Percentiles rank a stretch among this genome's conserved stretches.
Conservation (phyloP, 2,888 invertebrate species). For the Drosophila lutescens region DNA sequence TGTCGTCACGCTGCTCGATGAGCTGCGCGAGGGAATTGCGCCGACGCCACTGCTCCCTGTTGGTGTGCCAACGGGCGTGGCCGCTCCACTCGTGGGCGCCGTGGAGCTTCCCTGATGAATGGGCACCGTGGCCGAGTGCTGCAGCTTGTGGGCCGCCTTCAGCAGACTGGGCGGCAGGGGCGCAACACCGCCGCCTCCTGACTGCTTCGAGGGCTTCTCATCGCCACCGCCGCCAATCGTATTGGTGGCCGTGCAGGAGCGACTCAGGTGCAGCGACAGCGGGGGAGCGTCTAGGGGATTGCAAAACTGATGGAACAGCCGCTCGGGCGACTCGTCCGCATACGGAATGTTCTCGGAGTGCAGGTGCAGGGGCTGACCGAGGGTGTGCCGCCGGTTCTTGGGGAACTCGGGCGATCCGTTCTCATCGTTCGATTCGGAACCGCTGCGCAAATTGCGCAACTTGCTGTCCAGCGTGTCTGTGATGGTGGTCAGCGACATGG, state of each 20-base stretch:
- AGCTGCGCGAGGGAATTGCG: constrained; percentile 40
- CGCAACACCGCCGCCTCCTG: constrained; percentile 29
- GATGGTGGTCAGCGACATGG: constrained; percentile 92
- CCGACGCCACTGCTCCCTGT: constrained; percentile 15
- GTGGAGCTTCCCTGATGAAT: constrained; percentile 70
- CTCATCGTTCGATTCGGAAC: constrained; percentile 87
- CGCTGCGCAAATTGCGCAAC: constrained; percentile 89
- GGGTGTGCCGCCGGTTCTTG: constrained; percentile 80
- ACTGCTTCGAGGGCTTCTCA: constrained; percentile 43
- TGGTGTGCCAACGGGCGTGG: constrained; percentile 69
- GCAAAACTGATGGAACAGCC: constrained; percentile 80
- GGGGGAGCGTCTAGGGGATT: constrained; percentile 71
- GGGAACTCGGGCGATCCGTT: constrained; percentile 84
- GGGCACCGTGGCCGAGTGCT: constrained; percentile 81
- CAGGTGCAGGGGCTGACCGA: constrained; percentile 83
- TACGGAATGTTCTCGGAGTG: constrained; percentile 88
- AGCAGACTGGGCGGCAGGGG: constrained; percentile 58
- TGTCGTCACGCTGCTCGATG: constrained; percentile 57
- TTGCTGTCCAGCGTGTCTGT: constrained; percentile 94
- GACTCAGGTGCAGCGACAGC: constrained; percentile 74
- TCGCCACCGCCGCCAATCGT: constrained; percentile 48
- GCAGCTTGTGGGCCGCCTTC: constrained; percentile 75
- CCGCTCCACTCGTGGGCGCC: constrained; percentile 72
- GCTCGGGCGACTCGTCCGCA: constrained; percentile 89
- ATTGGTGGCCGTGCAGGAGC: constrained; percentile 76